Base-by-base conservation (phyloP, 2,888 invertebrate genomes). In the Himalopsyche tibetana region DNA sequence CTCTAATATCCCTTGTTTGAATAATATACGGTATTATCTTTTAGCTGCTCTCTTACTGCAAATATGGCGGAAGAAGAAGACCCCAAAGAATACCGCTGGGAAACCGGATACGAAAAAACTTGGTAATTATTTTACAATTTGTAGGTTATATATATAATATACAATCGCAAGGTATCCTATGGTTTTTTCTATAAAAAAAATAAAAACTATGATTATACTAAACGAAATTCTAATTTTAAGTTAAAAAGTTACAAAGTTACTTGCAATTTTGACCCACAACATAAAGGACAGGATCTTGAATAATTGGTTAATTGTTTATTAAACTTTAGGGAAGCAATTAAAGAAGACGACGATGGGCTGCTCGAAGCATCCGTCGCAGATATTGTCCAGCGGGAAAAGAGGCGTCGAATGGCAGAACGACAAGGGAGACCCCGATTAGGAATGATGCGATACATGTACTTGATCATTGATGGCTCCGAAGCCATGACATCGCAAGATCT, bases 361-460 rank as follows among this genome's bases (percentile, higher is more conserved):
- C 93, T 99, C 90, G 98, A 98, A 91, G 95, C 97, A 28, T 96
- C 98, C 36, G 96, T 99, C 84, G 96, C 97, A 0, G 98, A 98
- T 90, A 96, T 98, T 89, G 96, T 99, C 84, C 97, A 97, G 90
- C 96, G 96, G 90, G 98, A 98, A 0, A 97, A 97, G 91, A 94
- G 98, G 55, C 96, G 96, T 90, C 94, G 96, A 0, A 95, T 95
- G 88, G 93, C 95, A 55, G 94, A 96, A 79, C 95, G 96, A 88
- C 94, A 94, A 87, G 95, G 95, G 11, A 96, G 97, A 88, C 96
- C 98, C 79, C 95, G 98, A 86, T 94, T 99, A 55, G 99, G 99
- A 56, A 99, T 99, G 98, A 99, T 99, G 99, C 94, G 99, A 82
- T 99, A 99, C 92, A 91, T 99, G 85, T 97, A 96, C 90, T 92